These are phyloP conservation scores for Ecdyonurus torrentis DNA, from an alignment of 2,888 invertebrate species.

Conservation along the genomic window DNA sequence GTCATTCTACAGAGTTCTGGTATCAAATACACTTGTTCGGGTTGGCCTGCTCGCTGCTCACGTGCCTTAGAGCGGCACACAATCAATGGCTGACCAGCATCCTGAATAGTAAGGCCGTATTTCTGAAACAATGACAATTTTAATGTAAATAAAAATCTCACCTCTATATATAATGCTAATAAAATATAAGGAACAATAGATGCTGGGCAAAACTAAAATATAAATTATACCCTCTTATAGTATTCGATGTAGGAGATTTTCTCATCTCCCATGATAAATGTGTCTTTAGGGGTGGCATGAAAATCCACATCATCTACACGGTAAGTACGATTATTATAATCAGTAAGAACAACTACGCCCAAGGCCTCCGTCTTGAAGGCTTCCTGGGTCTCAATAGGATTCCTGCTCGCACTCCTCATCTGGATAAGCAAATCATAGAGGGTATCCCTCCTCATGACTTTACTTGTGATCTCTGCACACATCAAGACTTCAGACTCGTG, in stretches of 20 bases:
- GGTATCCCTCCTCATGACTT: conserved; percentile 22
- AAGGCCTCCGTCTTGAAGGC: conserved; percentile 6
- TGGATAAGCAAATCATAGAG: conserved; percentile 16
- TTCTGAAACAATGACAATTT: not conserved
- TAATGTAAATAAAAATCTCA: no score
- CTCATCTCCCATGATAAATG: conserved; percentile 12
- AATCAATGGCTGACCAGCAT: not conserved
- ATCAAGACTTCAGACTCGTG: conserved; percentile 23
- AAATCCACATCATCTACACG: conserved; percentile 11
- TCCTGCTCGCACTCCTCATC: not conserved
- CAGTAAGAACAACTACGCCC: conserved; percentile 9
- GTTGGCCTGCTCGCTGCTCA: conserved; percentile 28
- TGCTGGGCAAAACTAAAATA: no score
- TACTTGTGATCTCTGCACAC: conserved; percentile 22
- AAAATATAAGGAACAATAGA: no score
- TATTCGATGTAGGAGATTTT: conserved; percentile 26
- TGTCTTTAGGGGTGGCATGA: conserved; percentile 2
- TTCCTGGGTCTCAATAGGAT: conserved; percentile 10
- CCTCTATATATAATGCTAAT: no score
- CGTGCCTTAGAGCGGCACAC: not conserved
- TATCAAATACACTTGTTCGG: not conserved
- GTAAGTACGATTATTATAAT: conserved; percentile 11
- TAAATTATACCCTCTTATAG: conserved; percentile 22
- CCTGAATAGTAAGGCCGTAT: not conserved
- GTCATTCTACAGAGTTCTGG: conserved; percentile 25